Percentiles rank a stretch among this genome's conserved stretches.
phyloP scores from a whole-genome alignment of 1,140 invertebrate genomes.

The Idris sp. region DNA sequence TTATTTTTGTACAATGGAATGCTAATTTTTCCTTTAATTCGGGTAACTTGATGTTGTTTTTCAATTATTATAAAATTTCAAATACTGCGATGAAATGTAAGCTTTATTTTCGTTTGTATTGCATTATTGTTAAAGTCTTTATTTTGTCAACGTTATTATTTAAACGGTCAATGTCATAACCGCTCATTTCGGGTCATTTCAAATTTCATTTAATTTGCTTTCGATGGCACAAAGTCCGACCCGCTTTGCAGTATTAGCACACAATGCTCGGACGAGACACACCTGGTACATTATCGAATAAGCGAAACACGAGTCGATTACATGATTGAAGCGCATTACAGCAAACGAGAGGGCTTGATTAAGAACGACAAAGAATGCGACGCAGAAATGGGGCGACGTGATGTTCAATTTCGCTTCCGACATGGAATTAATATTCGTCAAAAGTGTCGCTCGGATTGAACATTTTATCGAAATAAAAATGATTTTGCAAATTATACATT shows the following conservation, averaged over 20 bases:
- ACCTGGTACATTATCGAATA: slow-evolving; percentile 58
- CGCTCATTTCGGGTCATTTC: slow-evolving; percentile 16
- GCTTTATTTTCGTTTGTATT: no score
- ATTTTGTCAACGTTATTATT: no score
- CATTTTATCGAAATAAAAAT: no score
- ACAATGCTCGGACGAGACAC: slow-evolving; percentile 65
- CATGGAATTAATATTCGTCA: slow-evolving; percentile 44
- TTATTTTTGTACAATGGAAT: no score
- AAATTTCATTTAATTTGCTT: slow-evolving; percentile 13
- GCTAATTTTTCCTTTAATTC: no score
- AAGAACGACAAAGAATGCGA: slow-evolving; percentile 40
- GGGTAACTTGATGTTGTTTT: no score
- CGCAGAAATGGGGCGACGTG: slow-evolving; percentile 22
- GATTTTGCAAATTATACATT: no score
- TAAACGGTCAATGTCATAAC: no score
- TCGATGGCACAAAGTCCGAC: slow-evolving; percentile 48
- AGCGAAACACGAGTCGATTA: slow-evolving; percentile 55
- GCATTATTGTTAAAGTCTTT: no score
- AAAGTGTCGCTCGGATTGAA: no score
- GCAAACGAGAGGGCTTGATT: slow-evolving; percentile 41
- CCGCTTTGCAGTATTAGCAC: slow-evolving; percentile 62
- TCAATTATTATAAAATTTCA: no score
- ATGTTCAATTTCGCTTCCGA: slow-evolving; percentile 34
- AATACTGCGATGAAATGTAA: no score
- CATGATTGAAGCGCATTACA: slow-evolving; percentile 46